phyloP scores from a whole-genome alignment of 92 coral and sea anemone species.

The Virgularia gustaviana region DNA sequence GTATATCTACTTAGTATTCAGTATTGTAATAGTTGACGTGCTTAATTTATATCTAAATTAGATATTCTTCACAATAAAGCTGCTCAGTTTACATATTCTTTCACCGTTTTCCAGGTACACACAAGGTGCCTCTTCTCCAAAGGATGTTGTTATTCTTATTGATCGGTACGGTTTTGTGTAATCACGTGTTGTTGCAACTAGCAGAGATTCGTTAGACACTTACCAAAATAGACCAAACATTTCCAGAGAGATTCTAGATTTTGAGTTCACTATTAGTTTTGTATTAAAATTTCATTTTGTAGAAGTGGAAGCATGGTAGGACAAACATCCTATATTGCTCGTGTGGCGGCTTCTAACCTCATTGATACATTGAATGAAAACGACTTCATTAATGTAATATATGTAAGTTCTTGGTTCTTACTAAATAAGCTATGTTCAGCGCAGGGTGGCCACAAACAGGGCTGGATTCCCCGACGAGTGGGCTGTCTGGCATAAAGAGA shows the following conservation, averaged over 20 bases:
- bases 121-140: slow-evolving; percentile 96
- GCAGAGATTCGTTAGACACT: background rate
- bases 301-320: slow-evolving; percentile 99
- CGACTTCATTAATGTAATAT: slow-evolving; percentile 86
- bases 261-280: background rate
- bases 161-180: slow-evolving; percentile 38
- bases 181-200: background rate
- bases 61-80: background rate
- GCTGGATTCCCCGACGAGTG: no score
- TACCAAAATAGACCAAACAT: background rate
- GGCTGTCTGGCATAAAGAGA: no score
- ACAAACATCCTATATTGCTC: slow-evolving; percentile 81
- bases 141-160: slow-evolving; percentile 75
- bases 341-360: slow-evolving; percentile 77
- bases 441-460: no score
- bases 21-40: no score
- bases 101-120: slow-evolving; percentile 58
- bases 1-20: no score
- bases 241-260: background rate
- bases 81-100: background rate
- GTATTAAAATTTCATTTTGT: background rate
- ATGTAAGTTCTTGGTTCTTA: slow-evolving; percentile 67
- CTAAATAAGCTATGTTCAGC: no score
- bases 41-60: no score
- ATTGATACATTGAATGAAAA: slow-evolving; percentile 89